Conservation (phyloP, 2,888 invertebrate species). For the Dasypogon diadema region DNA sequence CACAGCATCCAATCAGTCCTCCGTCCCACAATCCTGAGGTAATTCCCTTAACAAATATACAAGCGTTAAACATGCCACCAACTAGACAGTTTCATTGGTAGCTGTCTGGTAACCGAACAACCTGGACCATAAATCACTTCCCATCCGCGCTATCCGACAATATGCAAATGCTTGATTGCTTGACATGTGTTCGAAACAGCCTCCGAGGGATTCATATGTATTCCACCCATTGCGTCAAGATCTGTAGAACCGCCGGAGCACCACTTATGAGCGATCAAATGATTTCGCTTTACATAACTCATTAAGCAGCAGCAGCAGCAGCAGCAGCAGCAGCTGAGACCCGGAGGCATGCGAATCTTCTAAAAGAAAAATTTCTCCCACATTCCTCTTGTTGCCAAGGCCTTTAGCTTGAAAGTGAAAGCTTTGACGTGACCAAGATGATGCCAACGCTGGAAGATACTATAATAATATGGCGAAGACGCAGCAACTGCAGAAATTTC, state of each 20-base stretch:
- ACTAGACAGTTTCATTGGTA: slow-evolving; percentile 9
- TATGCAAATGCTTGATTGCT: slow-evolving; percentile 33
- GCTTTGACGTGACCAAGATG: neutral
- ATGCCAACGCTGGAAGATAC: neutral
- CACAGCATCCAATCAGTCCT: too few relatives aligned
- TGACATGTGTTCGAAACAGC: neutral
- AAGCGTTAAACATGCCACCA: neutral
- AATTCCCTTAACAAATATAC: neutral
- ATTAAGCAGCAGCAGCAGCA: too few relatives aligned
- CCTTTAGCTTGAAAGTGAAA: slow-evolving; percentile 24
- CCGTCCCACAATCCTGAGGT: neutral
- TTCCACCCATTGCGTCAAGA: neutral
- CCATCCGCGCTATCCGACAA: neutral
- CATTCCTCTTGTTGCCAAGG: neutral
- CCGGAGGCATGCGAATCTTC: slow-evolving; percentile 2
- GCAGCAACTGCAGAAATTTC: neutral
- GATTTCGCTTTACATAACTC: slow-evolving; percentile 7
- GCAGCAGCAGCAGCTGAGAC: too few relatives aligned
- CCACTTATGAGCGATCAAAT: neutral
- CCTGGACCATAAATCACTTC: slow-evolving; percentile 14
- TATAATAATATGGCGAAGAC: neutral
- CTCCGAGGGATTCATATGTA: neutral
- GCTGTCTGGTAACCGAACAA: neutral
- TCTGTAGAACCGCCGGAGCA: neutral
- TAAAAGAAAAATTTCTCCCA: slow-evolving; percentile 17